Evolutionary conservation across 2,888 invertebrate genomes (phyloP).

Genomic region (Drosophila emarginata): DNA sequence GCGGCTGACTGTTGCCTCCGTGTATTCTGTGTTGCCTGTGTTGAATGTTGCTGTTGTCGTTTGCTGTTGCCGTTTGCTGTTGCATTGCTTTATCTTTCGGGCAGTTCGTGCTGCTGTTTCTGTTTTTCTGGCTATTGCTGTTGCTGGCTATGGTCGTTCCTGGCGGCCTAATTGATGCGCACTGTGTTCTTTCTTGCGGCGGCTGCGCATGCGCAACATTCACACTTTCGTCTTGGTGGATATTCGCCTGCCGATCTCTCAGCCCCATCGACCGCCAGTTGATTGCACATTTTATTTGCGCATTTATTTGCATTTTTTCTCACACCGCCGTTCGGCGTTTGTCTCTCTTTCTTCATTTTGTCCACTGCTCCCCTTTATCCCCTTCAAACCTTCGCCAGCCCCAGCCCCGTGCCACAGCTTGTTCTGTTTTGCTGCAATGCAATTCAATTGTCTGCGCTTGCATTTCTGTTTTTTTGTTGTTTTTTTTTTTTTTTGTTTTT

Average conservation of each 20-base stretch:
- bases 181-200: conserved; percentile 44
- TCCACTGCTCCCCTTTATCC: neutral
- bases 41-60: neutral
- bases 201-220: conserved; percentile 77
- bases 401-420: conserved; percentile 11
- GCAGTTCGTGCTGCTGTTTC: conserved; percentile 69
- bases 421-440: conserved; percentile 52
- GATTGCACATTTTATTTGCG: conserved; percentile 78
- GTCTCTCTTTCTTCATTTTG: conserved; percentile 14
- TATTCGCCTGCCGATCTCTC: conserved; percentile 6
- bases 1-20: conserved; percentile 50
- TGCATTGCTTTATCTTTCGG: conserved; percentile 61
- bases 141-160: conserved; percentile 27
- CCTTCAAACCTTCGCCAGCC: conserved; percentile 13
- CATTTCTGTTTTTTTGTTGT: conserved; percentile 23
- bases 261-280: conserved; percentile 57
- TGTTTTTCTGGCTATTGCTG: neutral
- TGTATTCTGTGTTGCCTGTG: conserved; percentile 6
- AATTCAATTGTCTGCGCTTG: conserved; percentile 67
- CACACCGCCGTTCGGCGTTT: conserved; percentile 59
- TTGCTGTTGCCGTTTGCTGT: conserved; percentile 11
- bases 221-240: conserved; percentile 55
- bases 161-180: conserved; percentile 79
- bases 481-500: conserved; percentile 6
- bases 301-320: conserved; percentile 79